These are phyloP conservation scores for Habropoda laboriosa DNA, from an alignment of 1,140 invertebrate genomes.

Conservation along the genomic window DNA sequence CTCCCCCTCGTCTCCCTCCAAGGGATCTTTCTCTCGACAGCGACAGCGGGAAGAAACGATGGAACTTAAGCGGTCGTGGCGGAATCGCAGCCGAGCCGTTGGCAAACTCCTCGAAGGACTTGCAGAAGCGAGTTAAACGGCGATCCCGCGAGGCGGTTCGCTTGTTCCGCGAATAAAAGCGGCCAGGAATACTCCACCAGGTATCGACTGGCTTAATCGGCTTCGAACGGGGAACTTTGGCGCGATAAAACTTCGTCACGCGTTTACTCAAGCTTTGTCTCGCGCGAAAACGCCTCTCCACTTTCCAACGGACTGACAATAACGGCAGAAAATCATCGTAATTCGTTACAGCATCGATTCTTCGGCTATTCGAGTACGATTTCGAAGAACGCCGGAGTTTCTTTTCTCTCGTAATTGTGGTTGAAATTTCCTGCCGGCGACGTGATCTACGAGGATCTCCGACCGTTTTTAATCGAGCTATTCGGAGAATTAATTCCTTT, in stretches of 20 bases:
- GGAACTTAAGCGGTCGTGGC: conserved; percentile 57
- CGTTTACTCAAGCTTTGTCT: conserved; percentile 34
- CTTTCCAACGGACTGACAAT: too few species aligned
- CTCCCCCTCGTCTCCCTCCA: neutral
- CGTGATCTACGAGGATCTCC: neutral
- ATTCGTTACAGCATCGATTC: neutral
- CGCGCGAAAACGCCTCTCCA: too few species aligned
- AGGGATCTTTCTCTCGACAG: conserved; percentile 5
- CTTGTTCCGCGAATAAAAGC: conserved; percentile 38
- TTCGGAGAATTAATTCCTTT: neutral
- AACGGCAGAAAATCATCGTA: neutral
- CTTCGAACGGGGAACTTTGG: conserved; percentile 16
- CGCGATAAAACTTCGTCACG: conserved; percentile 37
- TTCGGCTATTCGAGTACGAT: neutral
- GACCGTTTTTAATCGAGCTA: neutral
- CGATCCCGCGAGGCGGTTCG: conserved; percentile 27
- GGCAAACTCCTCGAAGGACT: conserved; percentile 58
- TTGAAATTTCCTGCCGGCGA: too few species aligned
- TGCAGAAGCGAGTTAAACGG: conserved; percentile 59
- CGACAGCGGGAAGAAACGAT: conserved; percentile 21
- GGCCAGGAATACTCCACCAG: conserved; percentile 28
- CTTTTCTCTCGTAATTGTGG: too few species aligned
- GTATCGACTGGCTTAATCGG: conserved; percentile 47
- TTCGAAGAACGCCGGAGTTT: too few species aligned
- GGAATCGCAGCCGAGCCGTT: conserved; percentile 59